Evolutionary conservation across 2,797 vertebrate species (phyloP), one percentile per base, ranked within the genome.

Genomic region (Alca torda): DNA sequence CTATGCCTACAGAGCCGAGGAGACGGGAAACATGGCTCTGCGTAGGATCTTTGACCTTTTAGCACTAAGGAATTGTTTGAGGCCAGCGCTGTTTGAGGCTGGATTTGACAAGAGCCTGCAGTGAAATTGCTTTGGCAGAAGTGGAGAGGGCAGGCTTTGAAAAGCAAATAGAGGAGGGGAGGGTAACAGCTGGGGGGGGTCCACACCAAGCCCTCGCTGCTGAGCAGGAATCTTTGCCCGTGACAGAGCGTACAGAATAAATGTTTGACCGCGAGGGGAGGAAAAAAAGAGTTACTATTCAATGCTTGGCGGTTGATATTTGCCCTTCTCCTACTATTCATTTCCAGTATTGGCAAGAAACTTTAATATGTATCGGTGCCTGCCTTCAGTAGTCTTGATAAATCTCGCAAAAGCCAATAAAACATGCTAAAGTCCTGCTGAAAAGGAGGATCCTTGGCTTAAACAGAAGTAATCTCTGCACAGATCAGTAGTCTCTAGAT

Each of bases 401-500:
- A 56, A 92, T 91, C 88, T 92, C 14, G 9, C 93, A 93, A 96
- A 97, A 97, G 95, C 97, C 95, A 96, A 84, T 97, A 96, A 93
- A 97, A 94, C 92, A 88, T 61, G 45, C 83, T 97, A 57, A 97
- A 97, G 89, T 96, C 97, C 87, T 95, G 87, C 87, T 93, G 97
- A 98, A 97, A 95, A n/a, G n/a, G n/a, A n/a, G n/a, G 97, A 97
- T 98, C 95, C 91, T 95, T 94, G 97, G 93, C 96, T 98, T 98
- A 97, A 97, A 96, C 77, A 63, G 87, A 94, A 96, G 94, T 96
- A 93, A 97, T 97, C 97, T 95, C 87, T 94, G 73, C 92, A 60
- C 89, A 95, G 70, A 94, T 98, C 95, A 93, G 70, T 96, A 87
- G 90, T 89, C 95, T 91, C 64, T 86, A 87, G 95, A 96, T 96